phyloP scores from a whole-genome alignment of 2,797 vertebrate species.

The Pitangus sulphuratus region DNA sequence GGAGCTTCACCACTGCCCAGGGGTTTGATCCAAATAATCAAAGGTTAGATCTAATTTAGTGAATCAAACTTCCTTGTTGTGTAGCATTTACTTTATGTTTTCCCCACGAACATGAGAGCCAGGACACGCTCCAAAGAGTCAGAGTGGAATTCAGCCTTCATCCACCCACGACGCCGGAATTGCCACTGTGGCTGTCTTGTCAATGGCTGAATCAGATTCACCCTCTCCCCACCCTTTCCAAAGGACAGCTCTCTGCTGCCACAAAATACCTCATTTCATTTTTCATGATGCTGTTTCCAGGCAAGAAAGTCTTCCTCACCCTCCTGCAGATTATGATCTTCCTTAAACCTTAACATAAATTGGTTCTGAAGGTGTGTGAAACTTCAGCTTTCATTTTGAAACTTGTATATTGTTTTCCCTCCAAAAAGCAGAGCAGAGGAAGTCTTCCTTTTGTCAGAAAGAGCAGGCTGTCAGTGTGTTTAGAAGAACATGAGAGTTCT shows the following conservation, averaged over 20 bases:
- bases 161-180: not conserved
- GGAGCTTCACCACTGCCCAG: not conserved
- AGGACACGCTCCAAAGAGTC: not conserved
- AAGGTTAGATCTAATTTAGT: not conserved
- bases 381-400: not conserved
- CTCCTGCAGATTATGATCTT: not conserved
- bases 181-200: not conserved
- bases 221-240: not conserved
- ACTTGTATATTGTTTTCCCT: not conserved
- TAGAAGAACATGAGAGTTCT: not conserved
- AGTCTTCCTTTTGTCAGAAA: not conserved
- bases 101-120: not conserved
- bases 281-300: not conserved
- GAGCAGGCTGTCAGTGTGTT: not conserved
- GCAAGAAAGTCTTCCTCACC: not conserved
- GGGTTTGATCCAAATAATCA: not conserved
- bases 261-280: not conserved
- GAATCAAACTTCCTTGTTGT: not conserved
- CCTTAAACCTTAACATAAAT: not conserved
- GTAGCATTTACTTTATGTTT: not conserved
- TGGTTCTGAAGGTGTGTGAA: not conserved
- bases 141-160: not conserved
- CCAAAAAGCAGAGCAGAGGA: not conserved
- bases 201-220: not conserved
- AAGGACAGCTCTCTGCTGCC: accelerated